Evolutionary conservation across 2,888 invertebrate species (phyloP), one percentile per base, ranked within the genome.

Genomic region (Heliconius ismenius): DNA sequence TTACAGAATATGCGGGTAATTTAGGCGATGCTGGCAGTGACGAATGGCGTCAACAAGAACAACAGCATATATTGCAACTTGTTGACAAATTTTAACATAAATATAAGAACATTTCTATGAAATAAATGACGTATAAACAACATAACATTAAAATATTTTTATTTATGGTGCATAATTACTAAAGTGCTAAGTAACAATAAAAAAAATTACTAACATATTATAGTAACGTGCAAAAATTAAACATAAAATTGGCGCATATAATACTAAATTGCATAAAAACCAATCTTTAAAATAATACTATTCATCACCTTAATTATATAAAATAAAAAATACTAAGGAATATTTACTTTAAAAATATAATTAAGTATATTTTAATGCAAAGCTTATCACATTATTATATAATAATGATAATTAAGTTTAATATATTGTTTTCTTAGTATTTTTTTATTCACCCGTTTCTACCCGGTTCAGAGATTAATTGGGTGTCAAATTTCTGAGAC

Each of bases 1-100:
- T 90, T 87, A 26, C 91, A 97, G 98, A 99, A 91, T 99, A 98
- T 89, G 98, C 98, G 39, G 98, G 98, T 21, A 99, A 99, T 93
- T 95, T 99, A 81, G 99, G 98, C 0, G 98, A 98, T 85, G 97
- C 96, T 39, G 98, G 97, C 75, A 97, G 97, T 86, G 95, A 96
- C 60, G 97, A 97, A 83, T 97, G 98, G 96, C 95, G 97, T 83
- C 97, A 97, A 87, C 96, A 97, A 83, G 98, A 98, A 86, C 98
- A 98, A 86, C 97, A 98, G 84, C 97, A 98, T 87, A 98, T 99
- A 88, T 92, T 98, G 82, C 97, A 98, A 90, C 95, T 99, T 83
- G 97, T 99, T 70, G 98, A 99, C 93, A 98, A 98, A 91, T 98
- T 99, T 94, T 98, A 96, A 95, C n/a, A 58, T 32, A 10, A 63